These are phyloP conservation scores for Tachina grossa DNA, from an alignment of 2,888 invertebrate genomes.

Conservation along the genomic window DNA sequence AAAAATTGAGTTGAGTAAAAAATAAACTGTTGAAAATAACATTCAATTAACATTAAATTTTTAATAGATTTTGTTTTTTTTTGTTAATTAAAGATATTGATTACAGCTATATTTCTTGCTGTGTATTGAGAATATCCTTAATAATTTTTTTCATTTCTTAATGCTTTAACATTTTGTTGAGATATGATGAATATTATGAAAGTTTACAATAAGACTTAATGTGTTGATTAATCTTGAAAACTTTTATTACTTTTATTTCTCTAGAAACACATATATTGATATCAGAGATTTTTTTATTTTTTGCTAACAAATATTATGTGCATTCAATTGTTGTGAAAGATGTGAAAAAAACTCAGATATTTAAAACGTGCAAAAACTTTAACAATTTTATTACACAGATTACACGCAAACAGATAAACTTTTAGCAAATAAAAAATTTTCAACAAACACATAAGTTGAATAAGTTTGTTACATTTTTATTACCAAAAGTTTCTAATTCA, in stretches of 20 bases:
- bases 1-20: no score
- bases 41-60: no score
- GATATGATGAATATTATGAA: not conserved
- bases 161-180: not conserved
- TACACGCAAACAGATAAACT: not conserved
- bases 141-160: no score
- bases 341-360: not conserved
- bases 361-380: constrained; percentile 57
- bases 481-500: constrained; percentile 40
- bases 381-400: constrained; percentile 22
- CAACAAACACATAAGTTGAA: not conserved
- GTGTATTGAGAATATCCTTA: no score
- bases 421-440: not conserved
- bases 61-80: no score
- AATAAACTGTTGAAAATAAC: no score
- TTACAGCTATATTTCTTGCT: no score
- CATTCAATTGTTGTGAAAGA: constrained; percentile 51
- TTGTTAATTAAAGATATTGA: no score
- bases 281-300: not conserved
- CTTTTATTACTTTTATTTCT: constrained; percentile 12
- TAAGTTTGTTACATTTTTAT: constrained; percentile 20
- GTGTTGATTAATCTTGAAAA: constrained; percentile 40
- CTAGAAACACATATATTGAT: not conserved
- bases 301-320: constrained; percentile 10
- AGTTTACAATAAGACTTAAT: constrained; percentile 1